Conservation (phyloP, 2,113 vertebrate genomes). For the Paradoxurus hermaphroditus region DNA sequence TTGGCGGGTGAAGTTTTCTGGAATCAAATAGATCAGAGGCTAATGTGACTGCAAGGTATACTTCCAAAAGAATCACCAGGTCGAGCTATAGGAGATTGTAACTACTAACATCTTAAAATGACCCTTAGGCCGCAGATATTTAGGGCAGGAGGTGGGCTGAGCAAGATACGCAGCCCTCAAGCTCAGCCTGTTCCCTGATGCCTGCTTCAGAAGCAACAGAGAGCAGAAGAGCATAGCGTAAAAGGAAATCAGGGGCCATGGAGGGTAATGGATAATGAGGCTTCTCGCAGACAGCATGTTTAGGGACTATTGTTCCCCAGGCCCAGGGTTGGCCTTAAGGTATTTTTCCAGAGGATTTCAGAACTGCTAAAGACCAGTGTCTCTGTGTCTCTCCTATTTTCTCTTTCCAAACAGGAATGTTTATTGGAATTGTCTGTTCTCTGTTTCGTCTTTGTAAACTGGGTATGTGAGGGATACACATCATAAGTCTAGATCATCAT, state of each 20-base stretch:
- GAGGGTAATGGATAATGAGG: background rate
- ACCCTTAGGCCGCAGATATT: background rate
- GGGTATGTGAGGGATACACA: accelerated
- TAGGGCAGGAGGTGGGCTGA: background rate
- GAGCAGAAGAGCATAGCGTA: accelerated
- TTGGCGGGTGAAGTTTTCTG: background rate
- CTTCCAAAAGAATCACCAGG: background rate
- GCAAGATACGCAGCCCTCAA: background rate
- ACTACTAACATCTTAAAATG: background rate
- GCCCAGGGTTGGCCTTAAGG: background rate
- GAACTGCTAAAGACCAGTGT: background rate
- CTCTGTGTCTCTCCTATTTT: background rate
- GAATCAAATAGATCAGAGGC: background rate
- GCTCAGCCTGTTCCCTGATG: background rate
- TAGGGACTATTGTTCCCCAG: background rate
- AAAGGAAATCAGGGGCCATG: background rate
- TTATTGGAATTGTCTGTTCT: background rate
- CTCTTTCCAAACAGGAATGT: background rate
- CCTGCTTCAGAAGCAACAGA: background rate
- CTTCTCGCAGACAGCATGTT: background rate
- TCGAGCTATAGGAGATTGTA: background rate
- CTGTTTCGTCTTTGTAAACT: background rate
- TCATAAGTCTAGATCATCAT: too few species aligned
- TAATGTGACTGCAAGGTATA: background rate
- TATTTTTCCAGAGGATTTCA: background rate